Base-by-base conservation (phyloP, 2,797 vertebrate genomes). In the Chaunax sp. region DNA sequence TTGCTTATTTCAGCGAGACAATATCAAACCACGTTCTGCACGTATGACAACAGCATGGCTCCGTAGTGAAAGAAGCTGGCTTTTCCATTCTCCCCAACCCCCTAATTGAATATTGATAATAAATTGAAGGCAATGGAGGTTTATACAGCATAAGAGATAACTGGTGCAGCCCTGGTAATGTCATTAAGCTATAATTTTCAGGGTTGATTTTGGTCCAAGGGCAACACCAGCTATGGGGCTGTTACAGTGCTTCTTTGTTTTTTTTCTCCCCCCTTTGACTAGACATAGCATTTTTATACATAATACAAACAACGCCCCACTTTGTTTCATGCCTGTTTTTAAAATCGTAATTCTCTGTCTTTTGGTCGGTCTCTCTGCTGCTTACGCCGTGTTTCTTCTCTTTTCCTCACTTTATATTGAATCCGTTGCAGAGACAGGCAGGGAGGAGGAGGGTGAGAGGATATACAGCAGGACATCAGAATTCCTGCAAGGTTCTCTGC, bases 401-500 rank as follows among this genome's bases (percentile, higher is more conserved):
- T 25, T 75, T 64, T 60, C 23, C 49, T 74, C 20, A 5, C 60
- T 74, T 75, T 30, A 43, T 59, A 54, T 47, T 64, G 64, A 72
- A 74, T 72, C 65, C 7, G 33, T 70, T 38, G 63, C 69, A 60
- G 55, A 80, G 50, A 40, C 14, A 1, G 38, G 33, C 22, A 22
- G 11, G 10, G 5, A 69, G 46, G 55, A 65, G 69, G 59, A 69
- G 69, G 68, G 53, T 78, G 78, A 64, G 71, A 59, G 64, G 85
- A 82, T 70, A 45, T 78, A 68, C 87, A 94, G 91, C 88, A 68
- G 43, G 44, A 92, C 93, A 94, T 89, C 90, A 90, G 94, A 92
- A 94, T 96, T 94, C 95, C 94, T 95, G 95, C 95, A 94, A 86
- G 84, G 82, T 83, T 93, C 94, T 85, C 94, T 92, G 86, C 93